Evolutionary conservation across 2,888 invertebrate species (phyloP), one percentile per base, ranked within the genome.

Genomic region (Trileptium ribeirensis): DNA sequence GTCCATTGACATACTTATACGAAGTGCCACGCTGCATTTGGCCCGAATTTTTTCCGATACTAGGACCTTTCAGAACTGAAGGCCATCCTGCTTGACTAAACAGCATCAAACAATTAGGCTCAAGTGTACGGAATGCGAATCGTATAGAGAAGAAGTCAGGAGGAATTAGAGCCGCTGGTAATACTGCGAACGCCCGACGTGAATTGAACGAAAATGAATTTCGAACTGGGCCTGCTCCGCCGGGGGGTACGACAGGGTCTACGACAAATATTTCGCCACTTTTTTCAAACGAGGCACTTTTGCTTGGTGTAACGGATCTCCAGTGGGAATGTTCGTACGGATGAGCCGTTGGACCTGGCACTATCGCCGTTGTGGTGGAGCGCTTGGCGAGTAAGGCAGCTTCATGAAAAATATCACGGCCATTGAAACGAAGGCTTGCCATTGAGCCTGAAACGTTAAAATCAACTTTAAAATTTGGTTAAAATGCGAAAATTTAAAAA

Each of bases 61-160:
- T 15, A 24, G 8, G 24, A 24, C 24, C 8, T 15, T 51, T 51
- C 24, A 24, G 51, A 8, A 51, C 51, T 15, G 8, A 15, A 24
- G 51, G 8, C 8, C 8, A 15, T 8, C 24, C 8, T 51, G 51
- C 8, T 24, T 51, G 51, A 88, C 96, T 97, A 90, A 94, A 97
- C 86, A 97, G 91, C 77, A 97, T 92, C 79, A 97, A 89, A 0
- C 97, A 97, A 87, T 94, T 94, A 78, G 94, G 92, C 88, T 96
- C 94, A 51, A 94, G 92, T 0, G 97, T 96, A 88, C 94, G 94
- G 88, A 97, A 95, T 83, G 89, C 94, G 87, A 93, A 92, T 86
- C 91, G 92, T 78, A 93, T 90, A 1, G n/a, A 29, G 34, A 29
- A 19, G 67, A 78, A 19, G 15, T 36, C 34, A 51, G 39, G 34